phyloP scores from a whole-genome alignment of 1,140 invertebrate genomes.

The Cydia amplana region DNA sequence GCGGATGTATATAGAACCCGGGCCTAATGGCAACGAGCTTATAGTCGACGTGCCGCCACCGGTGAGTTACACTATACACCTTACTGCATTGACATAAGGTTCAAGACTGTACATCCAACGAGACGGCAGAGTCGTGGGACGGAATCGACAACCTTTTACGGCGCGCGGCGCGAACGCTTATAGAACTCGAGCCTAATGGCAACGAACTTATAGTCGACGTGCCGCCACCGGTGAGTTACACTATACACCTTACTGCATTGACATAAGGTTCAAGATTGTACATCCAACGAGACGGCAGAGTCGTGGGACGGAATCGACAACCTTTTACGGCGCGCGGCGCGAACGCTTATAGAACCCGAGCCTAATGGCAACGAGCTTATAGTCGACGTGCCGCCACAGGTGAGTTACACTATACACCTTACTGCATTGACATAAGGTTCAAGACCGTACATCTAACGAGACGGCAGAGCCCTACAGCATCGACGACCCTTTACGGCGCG shows the following conservation, averaged over 20 bases:
- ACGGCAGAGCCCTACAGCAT: conserved; percentile 55
- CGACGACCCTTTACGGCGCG: conserved; percentile 52
- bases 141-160: too few relatives aligned
- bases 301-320: conserved; percentile 56
- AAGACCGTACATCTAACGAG: conserved; percentile 65
- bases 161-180: not conserved
- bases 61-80: not conserved
- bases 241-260: not conserved
- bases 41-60: conserved; percentile 23
- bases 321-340: conserved; percentile 44
- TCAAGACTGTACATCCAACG: conserved; percentile 49
- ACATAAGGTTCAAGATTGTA: too few relatives aligned
- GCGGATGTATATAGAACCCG: conserved; percentile 31
- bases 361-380: conserved; percentile 19
- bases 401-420: not conserved
- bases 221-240: conserved; percentile 13
- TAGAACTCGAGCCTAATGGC: not conserved
- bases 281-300: conserved; percentile 63
- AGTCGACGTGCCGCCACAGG: conserved; percentile 20
- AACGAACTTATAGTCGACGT: not conserved
- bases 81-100: not conserved
- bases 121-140: too few relatives aligned
- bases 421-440: too few relatives aligned
- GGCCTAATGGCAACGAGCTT: conserved; percentile 6
- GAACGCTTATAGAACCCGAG: conserved; percentile 26